Evolutionary conservation across 2,113 vertebrate species (phyloP).

Genomic region (Ammodytes dubius): DNA sequence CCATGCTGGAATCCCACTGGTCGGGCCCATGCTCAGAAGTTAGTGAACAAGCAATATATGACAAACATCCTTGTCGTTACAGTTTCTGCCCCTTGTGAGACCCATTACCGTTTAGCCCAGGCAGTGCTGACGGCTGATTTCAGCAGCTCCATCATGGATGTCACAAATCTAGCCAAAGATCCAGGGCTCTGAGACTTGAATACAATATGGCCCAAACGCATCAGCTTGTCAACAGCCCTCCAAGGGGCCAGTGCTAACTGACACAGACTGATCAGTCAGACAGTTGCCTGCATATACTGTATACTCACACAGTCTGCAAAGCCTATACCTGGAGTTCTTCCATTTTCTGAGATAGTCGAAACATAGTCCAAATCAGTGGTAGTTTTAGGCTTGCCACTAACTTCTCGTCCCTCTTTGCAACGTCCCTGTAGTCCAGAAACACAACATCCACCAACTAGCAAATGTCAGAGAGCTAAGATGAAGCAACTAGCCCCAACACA

Average conservation of each 20-base stretch:
- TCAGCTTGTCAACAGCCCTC: background rate
- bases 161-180: background rate
- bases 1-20: background rate
- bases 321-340: background rate
- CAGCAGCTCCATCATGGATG: background rate
- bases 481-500: background rate
- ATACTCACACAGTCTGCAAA: background rate
- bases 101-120: background rate
- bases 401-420: background rate
- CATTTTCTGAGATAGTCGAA: background rate
- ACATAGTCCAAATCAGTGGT: background rate
- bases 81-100: background rate
- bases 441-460: background rate
- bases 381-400: no score
- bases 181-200: background rate
- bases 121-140: background rate
- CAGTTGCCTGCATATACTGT: background rate
- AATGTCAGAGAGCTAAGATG: background rate
- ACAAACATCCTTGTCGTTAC: background rate
- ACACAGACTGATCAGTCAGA: background rate
- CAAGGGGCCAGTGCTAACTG: background rate
- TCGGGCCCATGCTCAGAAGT: background rate
- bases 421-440: background rate
- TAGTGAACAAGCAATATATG: background rate
- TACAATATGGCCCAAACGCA: background rate